Evolutionary conservation across 37 sponge, comb jelly and placozoan genomes (phyloP).

Genomic region (Dysidea cf. avara): DNA sequence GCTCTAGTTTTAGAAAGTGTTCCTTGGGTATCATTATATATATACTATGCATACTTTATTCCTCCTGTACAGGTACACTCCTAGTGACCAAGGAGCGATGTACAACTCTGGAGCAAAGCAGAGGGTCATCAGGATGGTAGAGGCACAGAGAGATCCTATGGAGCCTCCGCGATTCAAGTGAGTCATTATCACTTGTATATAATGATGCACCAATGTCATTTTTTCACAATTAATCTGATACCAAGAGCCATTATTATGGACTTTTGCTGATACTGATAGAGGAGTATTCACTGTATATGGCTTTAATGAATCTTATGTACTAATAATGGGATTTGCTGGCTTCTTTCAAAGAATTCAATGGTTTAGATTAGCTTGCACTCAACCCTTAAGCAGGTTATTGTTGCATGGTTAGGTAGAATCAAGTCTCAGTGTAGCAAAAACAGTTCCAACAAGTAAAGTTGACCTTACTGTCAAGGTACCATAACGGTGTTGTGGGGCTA

Average conservation of each 20-base stretch:
- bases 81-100: slow-evolving; percentile 83
- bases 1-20: not conserved
- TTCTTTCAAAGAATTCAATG: too few species aligned
- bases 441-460: too few species aligned
- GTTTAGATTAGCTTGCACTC: too few species aligned
- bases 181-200: not conserved
- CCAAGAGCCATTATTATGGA: not conserved
- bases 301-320: not conserved
- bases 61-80: slow-evolving; percentile 90
- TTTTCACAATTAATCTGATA: not conserved
- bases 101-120: slow-evolving; percentile 96
- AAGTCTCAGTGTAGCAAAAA: too few species aligned
- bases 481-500: too few species aligned
- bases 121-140: slow-evolving; percentile 96
- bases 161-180: slow-evolving; percentile 93
- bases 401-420: too few species aligned
- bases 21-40: not conserved
- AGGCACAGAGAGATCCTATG: slow-evolving; percentile 97
- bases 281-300: not conserved
- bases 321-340: not conserved
- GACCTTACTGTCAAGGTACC: too few species aligned
- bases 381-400: too few species aligned
- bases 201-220: not conserved
- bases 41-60: not conserved
- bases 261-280: too few species aligned